Percentiles rank a stretch among this genome's conserved stretches.
Conservation (phyloP, 2,888 invertebrate genomes). For the Cosmia pyralina region DNA sequence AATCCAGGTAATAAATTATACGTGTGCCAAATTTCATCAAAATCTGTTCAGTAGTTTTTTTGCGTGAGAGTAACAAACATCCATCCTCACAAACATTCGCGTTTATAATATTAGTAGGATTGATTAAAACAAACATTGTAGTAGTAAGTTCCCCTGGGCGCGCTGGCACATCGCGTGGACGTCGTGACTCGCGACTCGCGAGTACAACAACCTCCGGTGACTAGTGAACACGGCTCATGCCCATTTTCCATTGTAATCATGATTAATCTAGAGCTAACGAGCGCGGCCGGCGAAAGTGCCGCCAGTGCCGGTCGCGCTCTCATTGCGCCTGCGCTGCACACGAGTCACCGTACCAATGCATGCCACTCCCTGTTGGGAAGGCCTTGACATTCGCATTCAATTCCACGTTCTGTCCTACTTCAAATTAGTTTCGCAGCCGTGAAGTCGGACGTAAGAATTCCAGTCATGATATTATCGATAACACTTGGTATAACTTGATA, state of each 20-base stretch:
- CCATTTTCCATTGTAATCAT: slow-evolving; percentile 63
- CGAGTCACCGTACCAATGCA: slow-evolving; percentile 9
- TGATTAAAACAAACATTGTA: slow-evolving; percentile 16
- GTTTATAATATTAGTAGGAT: not conserved
- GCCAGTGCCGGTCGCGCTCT: slow-evolving; percentile 72
- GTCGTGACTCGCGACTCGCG: slow-evolving; percentile 27
- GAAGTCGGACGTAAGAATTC: slow-evolving; percentile 19
- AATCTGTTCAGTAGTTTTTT: too few relatives aligned
- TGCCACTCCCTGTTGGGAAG: slow-evolving; percentile 48
- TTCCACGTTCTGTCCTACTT: slow-evolving; percentile 32
- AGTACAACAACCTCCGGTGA: slow-evolving; percentile 56
- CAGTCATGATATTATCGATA: slow-evolving; percentile 49
- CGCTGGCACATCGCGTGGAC: slow-evolving; percentile 26
- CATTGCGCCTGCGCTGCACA: slow-evolving; percentile 62
- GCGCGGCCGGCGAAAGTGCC: slow-evolving; percentile 75
- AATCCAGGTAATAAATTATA: too few relatives aligned
- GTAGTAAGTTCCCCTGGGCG: not conserved
- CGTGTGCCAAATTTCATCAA: too few relatives aligned
- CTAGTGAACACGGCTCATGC: slow-evolving; percentile 44
- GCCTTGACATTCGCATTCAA: slow-evolving; percentile 62
- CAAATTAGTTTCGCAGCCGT: slow-evolving; percentile 14
- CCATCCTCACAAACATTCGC: too few relatives aligned
- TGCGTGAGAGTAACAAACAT: too few relatives aligned
- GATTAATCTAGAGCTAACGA: slow-evolving; percentile 64
- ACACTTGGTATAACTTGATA: slow-evolving; percentile 55